Evolutionary conservation across 1,140 invertebrate species (phyloP), one percentile per base, ranked within the genome.

Genomic region (Psix sp.): DNA sequence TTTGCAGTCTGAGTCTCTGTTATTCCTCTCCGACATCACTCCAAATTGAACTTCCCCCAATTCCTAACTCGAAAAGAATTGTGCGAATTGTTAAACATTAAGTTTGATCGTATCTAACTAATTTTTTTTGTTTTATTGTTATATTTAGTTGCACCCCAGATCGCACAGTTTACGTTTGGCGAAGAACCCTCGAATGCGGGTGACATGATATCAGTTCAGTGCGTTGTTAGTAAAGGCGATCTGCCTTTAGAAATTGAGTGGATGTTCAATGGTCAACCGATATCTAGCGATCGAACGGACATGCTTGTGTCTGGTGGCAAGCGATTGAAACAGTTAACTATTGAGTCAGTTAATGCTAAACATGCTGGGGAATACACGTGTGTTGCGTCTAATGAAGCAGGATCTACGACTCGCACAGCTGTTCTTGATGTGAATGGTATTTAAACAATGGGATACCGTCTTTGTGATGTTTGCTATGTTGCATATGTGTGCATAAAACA

Each of bases 171-270:
- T 78, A 86, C 84, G 76, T 90, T 91, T 76, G 90, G 90, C 59
- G 88, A 90, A 13, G 89, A 91, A 70, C 88, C 91, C n/a, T 89
- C 89, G 2, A 92, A 92, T 83, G 90, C 90, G 21, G 92, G 91
- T 35, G 91, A 93, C 65, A 89, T 89, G 51, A 89, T 90, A 40
- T 91, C 91, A 70, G 89, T 91, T 26, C 90, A 90, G 76, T 94
- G 93, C 82, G 87, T 91, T 62, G 90, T 93, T 18, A 90, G 90
- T 9, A 92, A 92, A 77, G 94, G 93, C 31, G 93, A 94, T 81
- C 84, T 91, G 62, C 92, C 92, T 5, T 85, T 93, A 31, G 90
- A 89, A 35, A 91, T 93, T 67, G 88, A 84, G 31, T 94, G 92
- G 93, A 90, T 88, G 29, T 90, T 93, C 75, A 92, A 90, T 80